Conservation (phyloP, 2,888 invertebrate genomes). For the Sphaerophoria taeniata region DNA sequence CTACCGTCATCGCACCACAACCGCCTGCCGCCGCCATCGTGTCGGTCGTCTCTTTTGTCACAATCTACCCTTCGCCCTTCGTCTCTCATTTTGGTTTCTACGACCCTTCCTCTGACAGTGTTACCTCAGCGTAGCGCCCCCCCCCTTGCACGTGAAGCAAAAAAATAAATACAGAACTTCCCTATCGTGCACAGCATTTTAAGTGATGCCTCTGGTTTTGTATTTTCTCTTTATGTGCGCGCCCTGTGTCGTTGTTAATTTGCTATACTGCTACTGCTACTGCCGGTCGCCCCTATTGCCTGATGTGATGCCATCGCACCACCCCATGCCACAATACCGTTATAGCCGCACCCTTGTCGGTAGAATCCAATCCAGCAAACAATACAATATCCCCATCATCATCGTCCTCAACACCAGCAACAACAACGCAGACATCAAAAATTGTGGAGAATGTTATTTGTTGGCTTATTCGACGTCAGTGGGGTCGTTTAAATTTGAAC, state of each 20-base stretch:
- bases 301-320: background rate
- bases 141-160: constrained; percentile 8
- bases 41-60: constrained; percentile 5
- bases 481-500: constrained; percentile 5
- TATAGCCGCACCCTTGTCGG: constrained; percentile 50
- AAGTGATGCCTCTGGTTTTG: constrained; percentile 70
- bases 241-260: constrained; percentile 69
- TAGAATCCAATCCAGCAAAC: constrained; percentile 47
- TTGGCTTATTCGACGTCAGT: constrained; percentile 28
- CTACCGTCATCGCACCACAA: background rate
- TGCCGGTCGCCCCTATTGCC: background rate
- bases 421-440: constrained; percentile 57
- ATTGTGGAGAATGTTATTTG: constrained; percentile 18
- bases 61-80: background rate
- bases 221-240: constrained; percentile 58
- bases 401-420: constrained; percentile 37
- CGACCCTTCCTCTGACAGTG: background rate
- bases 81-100: background rate
- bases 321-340: background rate
- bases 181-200: constrained; percentile 71
- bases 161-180: constrained; percentile 38
- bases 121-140: constrained; percentile 30
- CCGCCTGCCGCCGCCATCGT: no score
- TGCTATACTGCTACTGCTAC: constrained; percentile 41
- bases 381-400: constrained; percentile 44